A percentile compares a stretch with the other conserved stretches of the same genome.
Evolutionary conservation across 30 jellyfish, hydroid and myxozoan species (phyloP).

Genomic region (Chironex yamaguchii): DNA sequence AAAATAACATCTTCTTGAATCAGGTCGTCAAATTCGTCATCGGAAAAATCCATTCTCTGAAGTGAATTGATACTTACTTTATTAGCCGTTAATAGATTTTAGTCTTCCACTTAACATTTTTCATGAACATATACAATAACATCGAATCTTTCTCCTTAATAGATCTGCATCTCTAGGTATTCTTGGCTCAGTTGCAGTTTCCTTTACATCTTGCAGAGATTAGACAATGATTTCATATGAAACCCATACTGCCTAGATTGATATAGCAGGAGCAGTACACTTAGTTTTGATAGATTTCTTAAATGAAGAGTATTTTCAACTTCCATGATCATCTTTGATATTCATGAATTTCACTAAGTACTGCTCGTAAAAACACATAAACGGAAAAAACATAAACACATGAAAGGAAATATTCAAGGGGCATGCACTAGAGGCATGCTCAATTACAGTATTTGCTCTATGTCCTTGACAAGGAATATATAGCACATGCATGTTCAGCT

Average conservation of each 20-base stretch:
- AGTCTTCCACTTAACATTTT: background rate
- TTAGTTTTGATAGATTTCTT: constrained; percentile 26
- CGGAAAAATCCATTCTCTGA: background rate
- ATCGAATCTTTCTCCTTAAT: background rate
- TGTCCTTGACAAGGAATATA: constrained; percentile 50
- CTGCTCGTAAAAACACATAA: too few species aligned
- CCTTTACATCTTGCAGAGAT: constrained; percentile 7
- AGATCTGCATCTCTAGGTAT: constrained; percentile 4
- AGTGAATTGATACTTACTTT: background rate
- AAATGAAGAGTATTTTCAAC: constrained; percentile 21
- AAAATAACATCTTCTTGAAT: constrained; percentile 4
- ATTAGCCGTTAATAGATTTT: background rate
- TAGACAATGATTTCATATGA: constrained; percentile 21
- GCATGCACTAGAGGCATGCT: constrained; percentile 27
- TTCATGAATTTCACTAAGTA: too few species aligned
- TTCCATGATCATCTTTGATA: too few species aligned
- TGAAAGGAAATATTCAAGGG: background rate
- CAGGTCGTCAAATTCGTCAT: constrained; percentile 3
- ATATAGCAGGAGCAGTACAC: constrained; percentile 47
- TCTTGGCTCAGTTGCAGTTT: constrained; percentile 7
- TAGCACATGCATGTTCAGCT: constrained; percentile 19
- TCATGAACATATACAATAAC: background rate
- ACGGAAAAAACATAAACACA: too few species aligned
- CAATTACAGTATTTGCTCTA: constrained; percentile 33
- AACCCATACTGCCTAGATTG: constrained; percentile 36